Evolutionary conservation across 2,888 invertebrate species (phyloP).

Genomic region (Deroplatys truncata): DNA sequence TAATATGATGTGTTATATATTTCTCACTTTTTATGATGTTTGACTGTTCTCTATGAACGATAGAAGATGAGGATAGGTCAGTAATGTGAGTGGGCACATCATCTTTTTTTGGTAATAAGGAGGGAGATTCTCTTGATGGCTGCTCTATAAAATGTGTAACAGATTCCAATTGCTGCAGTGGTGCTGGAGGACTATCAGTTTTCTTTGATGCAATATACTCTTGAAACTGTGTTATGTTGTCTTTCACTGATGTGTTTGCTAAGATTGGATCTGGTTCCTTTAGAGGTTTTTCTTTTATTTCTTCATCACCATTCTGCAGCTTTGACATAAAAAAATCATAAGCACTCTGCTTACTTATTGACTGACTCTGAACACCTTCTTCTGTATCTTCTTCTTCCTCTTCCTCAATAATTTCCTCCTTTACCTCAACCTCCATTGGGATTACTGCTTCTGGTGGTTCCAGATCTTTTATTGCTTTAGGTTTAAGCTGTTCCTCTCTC

Average conservation of each 20-base stretch:
- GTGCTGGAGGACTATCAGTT: neutral
- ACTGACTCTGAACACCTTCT: constrained; percentile 52
- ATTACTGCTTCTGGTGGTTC: neutral
- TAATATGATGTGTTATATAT: neutral
- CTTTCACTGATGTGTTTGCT: neutral
- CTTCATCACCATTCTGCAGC: constrained; percentile 43
- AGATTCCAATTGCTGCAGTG: neutral
- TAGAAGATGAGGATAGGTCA: neutral
- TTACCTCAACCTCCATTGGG: neutral
- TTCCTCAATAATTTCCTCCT: neutral
- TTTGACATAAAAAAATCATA: constrained; percentile 63
- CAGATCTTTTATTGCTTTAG: neutral
- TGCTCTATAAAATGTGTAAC: neutral
- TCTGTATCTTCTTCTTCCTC: constrained; percentile 47
- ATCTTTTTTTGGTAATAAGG: neutral
- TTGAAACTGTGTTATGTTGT: constrained; percentile 15
- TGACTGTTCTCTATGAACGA: constrained; percentile 8
- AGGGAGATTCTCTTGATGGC: neutral
- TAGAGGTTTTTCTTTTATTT: neutral
- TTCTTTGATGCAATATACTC: neutral
- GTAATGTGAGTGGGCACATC: neutral
- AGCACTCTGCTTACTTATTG: constrained; percentile 61
- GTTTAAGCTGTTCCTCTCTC: neutral
- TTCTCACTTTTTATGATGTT: neutral
- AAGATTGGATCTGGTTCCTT: neutral